Base-by-base conservation (phyloP, 2,797 vertebrate species). In the Myotis vivesi region DNA sequence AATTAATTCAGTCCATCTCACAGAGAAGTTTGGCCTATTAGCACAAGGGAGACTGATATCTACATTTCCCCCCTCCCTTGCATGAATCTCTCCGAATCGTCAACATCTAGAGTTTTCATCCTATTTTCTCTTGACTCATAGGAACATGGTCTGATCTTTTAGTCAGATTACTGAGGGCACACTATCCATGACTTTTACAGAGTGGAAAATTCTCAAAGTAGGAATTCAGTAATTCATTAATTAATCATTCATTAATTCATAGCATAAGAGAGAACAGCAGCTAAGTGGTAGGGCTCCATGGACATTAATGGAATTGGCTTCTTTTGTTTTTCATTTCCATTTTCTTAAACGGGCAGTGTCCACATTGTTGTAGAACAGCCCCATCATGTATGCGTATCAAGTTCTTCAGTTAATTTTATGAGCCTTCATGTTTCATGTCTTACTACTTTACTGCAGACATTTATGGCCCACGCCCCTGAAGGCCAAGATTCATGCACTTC, bases 321-420 rank as follows among this genome's bases (percentile, higher is more conserved):
- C 17, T 49, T 80, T 49, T 77, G 22, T 19, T 85, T 93, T 95
- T 46, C 7, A 2, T 80, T 46, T 46, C 9, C 9, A 38, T 30
- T 53, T 88, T 59, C 55, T 41, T 44, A 62, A 87, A 73, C 15
- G n/a, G 15, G 8, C 5, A 46, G 7, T 9, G 19, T 66, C 41
- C 25, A 28, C 25, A 17, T 46, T 38, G 12, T 20, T 38, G 11
- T 75, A 46, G 12, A 62, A 36, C 17, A 53, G 12, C 1, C 59
- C 8, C 8, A 19, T 81, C 57, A 59, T 36, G 28, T 30, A 62
- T 41, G 20, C 7, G 20, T 77, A 68, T 94, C 62, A 86, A 91
- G n/a, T 75, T 33, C 51, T 17, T 94, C 36, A 51, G 8, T 80
- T 93, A 93, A 80, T 79, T 86, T 80, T 84, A 92, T 73, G 30